Conservation (phyloP, 2,888 invertebrate genomes). For the Abrostola triplasia region DNA sequence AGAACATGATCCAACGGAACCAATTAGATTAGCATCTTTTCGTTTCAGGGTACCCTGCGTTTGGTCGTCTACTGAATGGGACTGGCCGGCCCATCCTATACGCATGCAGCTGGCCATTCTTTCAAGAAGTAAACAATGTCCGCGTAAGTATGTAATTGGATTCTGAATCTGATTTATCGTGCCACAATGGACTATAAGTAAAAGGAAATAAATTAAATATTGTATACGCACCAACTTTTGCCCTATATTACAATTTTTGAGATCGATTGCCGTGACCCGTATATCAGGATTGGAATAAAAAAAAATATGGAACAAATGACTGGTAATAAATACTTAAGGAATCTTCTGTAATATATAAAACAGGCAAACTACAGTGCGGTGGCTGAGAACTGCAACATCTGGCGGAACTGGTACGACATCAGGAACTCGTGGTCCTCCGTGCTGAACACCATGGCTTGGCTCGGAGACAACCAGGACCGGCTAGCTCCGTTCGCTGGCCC, state of each 20-base stretch:
- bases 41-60: slow-evolving; percentile 91
- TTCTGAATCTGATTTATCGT: too few species aligned
- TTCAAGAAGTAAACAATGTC: slow-evolving; percentile 86
- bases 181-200: too few species aligned
- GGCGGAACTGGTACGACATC: slow-evolving; percentile 91
- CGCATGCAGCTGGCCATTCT: slow-evolving; percentile 95
- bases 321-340: not conserved
- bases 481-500: slow-evolving; percentile 89
- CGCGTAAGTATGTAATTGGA: slow-evolving; percentile 51
- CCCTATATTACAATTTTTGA: not conserved
- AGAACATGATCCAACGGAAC: too few species aligned
- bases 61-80: slow-evolving; percentile 90
- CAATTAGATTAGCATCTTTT: too few species aligned
- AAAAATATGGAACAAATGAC: not conserved
- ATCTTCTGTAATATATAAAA: slow-evolving; percentile 10
- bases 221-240: too few species aligned
- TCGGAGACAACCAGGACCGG: slow-evolving; percentile 89
- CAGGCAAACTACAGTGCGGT: slow-evolving; percentile 89
- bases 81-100: slow-evolving; percentile 93
- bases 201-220: too few species aligned
- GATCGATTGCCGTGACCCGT: not conserved
- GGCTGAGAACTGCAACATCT: slow-evolving; percentile 89
- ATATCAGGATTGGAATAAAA: not conserved
- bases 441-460: slow-evolving; percentile 88
- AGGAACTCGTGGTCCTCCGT: slow-evolving; percentile 90